A percentile compares a stretch with the other conserved stretches of the same genome.
phyloP scores from a whole-genome alignment of 2,113 vertebrate species.

The Eurypyga helias region DNA sequence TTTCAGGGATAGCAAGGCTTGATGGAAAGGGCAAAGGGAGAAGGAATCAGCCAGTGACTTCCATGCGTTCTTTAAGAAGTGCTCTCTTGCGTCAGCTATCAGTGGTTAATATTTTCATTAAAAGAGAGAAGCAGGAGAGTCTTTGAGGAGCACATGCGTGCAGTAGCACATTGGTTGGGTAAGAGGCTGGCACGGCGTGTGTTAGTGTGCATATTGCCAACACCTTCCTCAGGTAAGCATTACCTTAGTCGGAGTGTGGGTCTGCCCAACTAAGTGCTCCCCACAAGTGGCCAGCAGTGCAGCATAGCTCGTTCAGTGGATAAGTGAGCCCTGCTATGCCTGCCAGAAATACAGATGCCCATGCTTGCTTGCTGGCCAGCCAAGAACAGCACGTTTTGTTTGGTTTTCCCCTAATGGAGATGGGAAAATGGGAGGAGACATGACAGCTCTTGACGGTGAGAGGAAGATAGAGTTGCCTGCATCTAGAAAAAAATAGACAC shows the following conservation, averaged over 20 bases:
- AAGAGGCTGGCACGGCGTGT: neutral
- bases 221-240: neutral
- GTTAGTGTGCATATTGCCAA: fast-evolving
- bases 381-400: neutral
- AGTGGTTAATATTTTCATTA: neutral
- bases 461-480: neutral
- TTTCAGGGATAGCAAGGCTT: neutral
- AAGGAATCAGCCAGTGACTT: neutral
- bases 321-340: neutral
- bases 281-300: fast-evolving
- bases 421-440: neutral
- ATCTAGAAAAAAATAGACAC: neutral
- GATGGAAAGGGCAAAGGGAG: neutral
- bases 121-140: neutral
- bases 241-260: neutral
- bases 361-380: neutral
- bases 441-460: neutral
- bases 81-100: neutral
- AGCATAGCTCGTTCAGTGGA: fast-evolving
- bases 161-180: fast-evolving
- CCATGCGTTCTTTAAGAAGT: neutral
- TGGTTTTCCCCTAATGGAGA: neutral
- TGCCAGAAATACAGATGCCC: neutral
- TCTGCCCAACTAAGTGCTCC: neutral
- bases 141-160: neutral